phyloP scores from a whole-genome alignment of 2,113 vertebrate genomes.

The Euleptes europaea region DNA sequence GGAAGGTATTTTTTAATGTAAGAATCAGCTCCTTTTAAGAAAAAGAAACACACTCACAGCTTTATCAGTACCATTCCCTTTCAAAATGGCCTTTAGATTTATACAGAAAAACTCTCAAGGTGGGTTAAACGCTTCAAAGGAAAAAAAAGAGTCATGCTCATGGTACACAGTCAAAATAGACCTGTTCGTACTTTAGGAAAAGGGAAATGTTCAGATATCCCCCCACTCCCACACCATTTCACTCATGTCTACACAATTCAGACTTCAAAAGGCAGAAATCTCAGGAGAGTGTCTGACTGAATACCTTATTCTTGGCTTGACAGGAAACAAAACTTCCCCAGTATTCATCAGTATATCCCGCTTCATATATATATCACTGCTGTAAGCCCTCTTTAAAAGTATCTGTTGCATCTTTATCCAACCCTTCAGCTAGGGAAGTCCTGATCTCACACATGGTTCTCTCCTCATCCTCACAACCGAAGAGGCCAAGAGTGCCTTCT shows the following conservation, averaged over 20 bases:
- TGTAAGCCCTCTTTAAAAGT: not conserved
- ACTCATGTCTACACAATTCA: not conserved
- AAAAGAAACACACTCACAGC: not conserved
- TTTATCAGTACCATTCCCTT: not conserved
- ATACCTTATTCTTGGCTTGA: not conserved
- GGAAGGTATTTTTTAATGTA: not conserved
- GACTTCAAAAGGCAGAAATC: not conserved
- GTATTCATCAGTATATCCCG: not conserved
- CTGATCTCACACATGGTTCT: too few relatives aligned
- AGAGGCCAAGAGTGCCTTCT: too few relatives aligned
- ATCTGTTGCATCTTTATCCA: too few relatives aligned
- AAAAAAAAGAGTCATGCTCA: not conserved
- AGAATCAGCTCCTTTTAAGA: not conserved
- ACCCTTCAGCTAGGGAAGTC: too few relatives aligned
- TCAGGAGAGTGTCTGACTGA: not conserved
- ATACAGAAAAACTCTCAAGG: not conserved
- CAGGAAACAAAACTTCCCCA: not conserved
- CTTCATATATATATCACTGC: not conserved
- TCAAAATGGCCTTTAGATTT: conserved; percentile 11
- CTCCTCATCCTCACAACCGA: too few relatives aligned
- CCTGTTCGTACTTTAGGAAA: not conserved
- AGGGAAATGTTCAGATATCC: not conserved
- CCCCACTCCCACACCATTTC: not conserved
- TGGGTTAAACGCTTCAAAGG: conserved; percentile 3
- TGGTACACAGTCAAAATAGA: not conserved